A percentile compares a stretch with the other conserved stretches of the same genome.
These are phyloP conservation scores for Protonemura montana DNA, from an alignment of 2,888 invertebrate species.

Conservation along the genomic window DNA sequence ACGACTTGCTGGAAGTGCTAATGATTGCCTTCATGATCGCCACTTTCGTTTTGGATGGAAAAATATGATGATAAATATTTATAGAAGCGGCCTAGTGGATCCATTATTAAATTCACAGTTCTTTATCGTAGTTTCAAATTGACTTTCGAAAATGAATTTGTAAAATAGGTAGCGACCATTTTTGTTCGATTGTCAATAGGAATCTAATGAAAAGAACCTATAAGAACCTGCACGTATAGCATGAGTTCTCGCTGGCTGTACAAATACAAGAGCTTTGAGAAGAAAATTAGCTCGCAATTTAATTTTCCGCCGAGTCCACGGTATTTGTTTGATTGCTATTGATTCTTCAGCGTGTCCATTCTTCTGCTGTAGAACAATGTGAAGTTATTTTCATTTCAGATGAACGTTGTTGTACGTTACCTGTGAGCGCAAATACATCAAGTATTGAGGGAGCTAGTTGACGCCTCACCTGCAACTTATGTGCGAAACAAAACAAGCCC, in stretches of 20 bases:
- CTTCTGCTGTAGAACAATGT: not conserved
- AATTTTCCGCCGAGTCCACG: conserved; percentile 7
- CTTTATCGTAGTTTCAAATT: too few species aligned
- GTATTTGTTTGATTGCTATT: not conserved
- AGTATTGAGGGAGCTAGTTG: not conserved
- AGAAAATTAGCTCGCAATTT: not conserved
- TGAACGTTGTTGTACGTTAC: not conserved
- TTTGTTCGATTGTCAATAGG: not conserved
- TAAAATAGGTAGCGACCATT: not conserved
- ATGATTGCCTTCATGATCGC: not conserved
- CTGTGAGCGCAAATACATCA: not conserved
- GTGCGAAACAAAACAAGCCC: not conserved
- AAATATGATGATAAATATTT: not conserved
- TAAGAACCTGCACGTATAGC: not conserved
- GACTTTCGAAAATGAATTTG: too few species aligned
- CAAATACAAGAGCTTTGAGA: not conserved
- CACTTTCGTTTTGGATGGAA: not conserved
- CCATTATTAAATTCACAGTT: not conserved
- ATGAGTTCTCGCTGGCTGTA: not conserved
- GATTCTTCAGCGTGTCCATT: not conserved
- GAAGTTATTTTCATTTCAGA: not conserved
- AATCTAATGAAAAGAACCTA: not conserved
- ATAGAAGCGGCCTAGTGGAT: not conserved
- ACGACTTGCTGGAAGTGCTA: not conserved
- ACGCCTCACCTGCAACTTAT: too few species aligned